These are phyloP conservation scores for Pemphredon lugubris DNA, from an alignment of 2,888 invertebrate genomes.

Conservation along the genomic window DNA sequence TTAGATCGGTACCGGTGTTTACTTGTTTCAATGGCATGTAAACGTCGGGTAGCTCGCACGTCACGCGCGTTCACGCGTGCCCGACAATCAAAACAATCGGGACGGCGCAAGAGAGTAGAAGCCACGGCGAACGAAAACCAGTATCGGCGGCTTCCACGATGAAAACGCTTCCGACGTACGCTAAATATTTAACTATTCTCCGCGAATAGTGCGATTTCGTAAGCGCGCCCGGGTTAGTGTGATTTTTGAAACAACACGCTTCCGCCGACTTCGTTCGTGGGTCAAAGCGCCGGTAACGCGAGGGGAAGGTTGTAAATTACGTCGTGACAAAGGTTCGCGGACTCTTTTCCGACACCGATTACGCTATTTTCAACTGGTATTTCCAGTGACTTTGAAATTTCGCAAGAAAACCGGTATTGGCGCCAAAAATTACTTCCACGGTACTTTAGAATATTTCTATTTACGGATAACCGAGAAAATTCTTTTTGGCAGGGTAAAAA, in stretches of 20 bases:
- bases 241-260: neutral
- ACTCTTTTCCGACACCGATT: too few species aligned
- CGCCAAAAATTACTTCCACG: too few species aligned
- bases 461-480: too few species aligned
- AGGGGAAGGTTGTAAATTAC: neutral
- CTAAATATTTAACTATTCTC: constrained; percentile 50
- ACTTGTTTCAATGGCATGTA: constrained; percentile 29
- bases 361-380: too few species aligned
- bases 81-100: constrained; percentile 50
- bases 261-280: neutral
- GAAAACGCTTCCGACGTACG: constrained; percentile 39
- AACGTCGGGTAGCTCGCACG: constrained; percentile 23
- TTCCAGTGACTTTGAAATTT: too few species aligned
- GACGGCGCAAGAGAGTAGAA: constrained; percentile 2
- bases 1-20: constrained; percentile 5
- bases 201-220: constrained; percentile 39
- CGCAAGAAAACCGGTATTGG: too few species aligned
- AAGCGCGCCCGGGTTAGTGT: constrained; percentile 13
- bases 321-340: neutral
- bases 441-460: too few species aligned
- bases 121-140: constrained; percentile 45
- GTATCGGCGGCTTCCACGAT: constrained; percentile 34
- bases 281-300: too few species aligned
- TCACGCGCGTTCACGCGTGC: constrained; percentile 27
- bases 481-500: too few species aligned